Conservation (phyloP, 2,113 vertebrate species). For the Garra rufa region DNA sequence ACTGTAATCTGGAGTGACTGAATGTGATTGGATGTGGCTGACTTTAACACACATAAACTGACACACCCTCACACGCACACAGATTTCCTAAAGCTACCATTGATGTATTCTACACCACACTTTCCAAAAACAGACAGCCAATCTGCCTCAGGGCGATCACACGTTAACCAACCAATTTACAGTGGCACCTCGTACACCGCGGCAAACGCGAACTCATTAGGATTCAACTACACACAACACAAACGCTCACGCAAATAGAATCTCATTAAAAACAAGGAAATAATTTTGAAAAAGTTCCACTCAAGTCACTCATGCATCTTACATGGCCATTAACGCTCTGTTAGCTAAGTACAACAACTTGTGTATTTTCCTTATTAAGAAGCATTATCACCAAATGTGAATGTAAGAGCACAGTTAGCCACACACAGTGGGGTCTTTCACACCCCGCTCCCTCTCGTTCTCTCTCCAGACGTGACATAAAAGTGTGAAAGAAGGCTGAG, state of each 20-base stretch:
- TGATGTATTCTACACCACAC: conserved; percentile 63
- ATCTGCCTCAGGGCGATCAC: conserved; percentile 70
- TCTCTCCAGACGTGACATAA: background rate
- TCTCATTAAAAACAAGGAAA: conserved; percentile 32
- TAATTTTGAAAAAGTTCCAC: background rate
- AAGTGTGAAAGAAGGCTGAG: conserved; percentile 1
- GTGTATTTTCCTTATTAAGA: conserved; percentile 42
- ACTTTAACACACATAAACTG: conserved; percentile 46
- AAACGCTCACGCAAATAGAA: conserved; percentile 1
- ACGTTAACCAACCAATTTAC: conserved; percentile 71
- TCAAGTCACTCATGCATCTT: conserved; percentile 27
- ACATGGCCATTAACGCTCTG: conserved; percentile 38
- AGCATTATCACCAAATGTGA: conserved; percentile 39
- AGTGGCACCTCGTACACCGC: conserved; percentile 60
- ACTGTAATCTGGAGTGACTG: conserved; percentile 67
- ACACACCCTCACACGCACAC: background rate
- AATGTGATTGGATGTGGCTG: conserved; percentile 69
- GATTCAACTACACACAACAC: conserved; percentile 42
- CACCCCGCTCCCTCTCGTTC: background rate
- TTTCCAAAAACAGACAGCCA: conserved; percentile 62
- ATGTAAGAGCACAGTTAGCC: conserved; percentile 28
- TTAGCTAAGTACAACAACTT: conserved; percentile 36
- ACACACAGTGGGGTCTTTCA: background rate
- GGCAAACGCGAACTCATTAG: conserved; percentile 49
- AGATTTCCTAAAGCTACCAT: conserved; percentile 52